Evolutionary conservation across 2,113 vertebrate genomes (phyloP), one percentile per base, ranked within the genome.

Genomic region (Pachypanchax playfairii): DNA sequence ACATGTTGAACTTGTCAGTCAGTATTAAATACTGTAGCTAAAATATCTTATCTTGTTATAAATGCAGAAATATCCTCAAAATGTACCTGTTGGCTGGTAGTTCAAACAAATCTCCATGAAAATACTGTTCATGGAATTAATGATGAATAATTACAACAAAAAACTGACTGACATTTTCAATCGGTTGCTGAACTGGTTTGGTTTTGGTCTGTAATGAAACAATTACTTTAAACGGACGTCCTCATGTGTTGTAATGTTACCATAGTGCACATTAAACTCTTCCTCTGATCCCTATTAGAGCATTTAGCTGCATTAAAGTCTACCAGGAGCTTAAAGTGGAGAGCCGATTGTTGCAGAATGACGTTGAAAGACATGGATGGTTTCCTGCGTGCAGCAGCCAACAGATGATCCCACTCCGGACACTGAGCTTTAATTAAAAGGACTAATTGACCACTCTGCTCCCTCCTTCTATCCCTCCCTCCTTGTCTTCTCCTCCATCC

Each of bases 361-460:
- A 75, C 75, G 67, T 44, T 77, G 59, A 53, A 51, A 73, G 61
- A 64, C 80, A 81, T 52, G 64, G 46, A 66, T 31, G 64, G 68
- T 77, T 76, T 72, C 79, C 75, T 74, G 83, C 70, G 80, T 86
- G 84, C 73, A 72, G 63, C 60, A 62, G 42, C 79, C 86, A 76
- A 74, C 90, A 91, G 89, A 91, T 90, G 88, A 90, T 86, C 81
- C 83, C 1, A 77, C 85, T 74, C 71, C 72, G 84, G 84, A 67
- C 74, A 82, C 86, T 82, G 85, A 91, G 82, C 87, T 87, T 90
- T 92, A 89, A 92, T 92, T 91, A 92, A 91, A 91, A 90, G 75
- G 84, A 90, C 87, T 91, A 91, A 92, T 91, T 90, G 88, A 90
- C 85, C 87, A 84, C 85, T 91, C 75, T 43, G 52, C 81, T 76